These are phyloP conservation scores for Fulmarus glacialis DNA, from an alignment of 2,113 vertebrate species.

Conservation along the genomic window DNA sequence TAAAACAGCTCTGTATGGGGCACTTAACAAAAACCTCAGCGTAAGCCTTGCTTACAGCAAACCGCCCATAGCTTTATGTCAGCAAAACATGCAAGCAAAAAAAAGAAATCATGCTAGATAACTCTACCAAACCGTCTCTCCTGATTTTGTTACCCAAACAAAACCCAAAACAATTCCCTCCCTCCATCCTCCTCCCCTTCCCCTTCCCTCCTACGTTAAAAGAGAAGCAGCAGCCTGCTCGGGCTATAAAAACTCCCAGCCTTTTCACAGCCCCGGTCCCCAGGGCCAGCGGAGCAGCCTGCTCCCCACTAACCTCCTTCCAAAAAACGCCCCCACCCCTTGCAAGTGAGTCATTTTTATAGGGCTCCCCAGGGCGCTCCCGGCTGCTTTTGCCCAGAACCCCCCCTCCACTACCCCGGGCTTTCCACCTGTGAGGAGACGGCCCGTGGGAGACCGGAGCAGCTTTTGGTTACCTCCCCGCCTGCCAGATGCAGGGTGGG, in stretches of 20 bases:
- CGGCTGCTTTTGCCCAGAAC: neutral
- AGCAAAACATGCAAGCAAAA: neutral
- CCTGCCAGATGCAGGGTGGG: constrained; percentile 59
- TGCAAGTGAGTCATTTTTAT: constrained; percentile 10
- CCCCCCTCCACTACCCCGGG: neutral
- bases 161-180: constrained; percentile 42
- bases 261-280: constrained; percentile 1
- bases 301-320: neutral
- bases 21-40: neutral
- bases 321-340: neutral
- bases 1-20: neutral
- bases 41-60: neutral
- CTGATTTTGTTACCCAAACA: constrained; percentile 51
- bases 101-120: neutral
- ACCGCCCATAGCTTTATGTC: neutral
- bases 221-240: constrained; percentile 18
- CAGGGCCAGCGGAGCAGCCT: neutral
- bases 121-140: neutral
- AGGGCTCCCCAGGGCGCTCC: neutral
- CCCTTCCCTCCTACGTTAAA: neutral
- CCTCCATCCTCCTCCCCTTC: neutral
- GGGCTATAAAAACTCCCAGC: neutral
- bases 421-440: constrained; percentile 42
- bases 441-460: rapidly evolving
- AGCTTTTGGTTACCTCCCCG: neutral